Conservation (phyloP, 2,888 invertebrate species). For the Seladonia tumulorum region DNA sequence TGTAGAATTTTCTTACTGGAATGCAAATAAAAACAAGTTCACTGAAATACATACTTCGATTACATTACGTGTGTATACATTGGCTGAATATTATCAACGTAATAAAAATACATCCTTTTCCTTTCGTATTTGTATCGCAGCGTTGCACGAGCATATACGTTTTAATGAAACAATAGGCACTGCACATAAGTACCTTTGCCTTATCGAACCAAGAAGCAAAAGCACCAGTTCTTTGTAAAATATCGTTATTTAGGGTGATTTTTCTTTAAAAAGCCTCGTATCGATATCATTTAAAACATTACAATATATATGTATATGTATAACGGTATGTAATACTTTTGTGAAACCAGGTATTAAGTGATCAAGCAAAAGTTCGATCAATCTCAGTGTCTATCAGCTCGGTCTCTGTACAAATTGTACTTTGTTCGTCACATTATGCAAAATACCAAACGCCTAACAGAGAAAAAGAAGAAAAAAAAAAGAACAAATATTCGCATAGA, state of each 20-base stretch:
- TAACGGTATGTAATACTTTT: conserved; percentile 56
- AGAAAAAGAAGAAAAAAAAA: background rate
- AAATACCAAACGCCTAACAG: conserved; percentile 42
- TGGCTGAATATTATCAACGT: conserved; percentile 62
- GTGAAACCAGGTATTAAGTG: conserved; percentile 67
- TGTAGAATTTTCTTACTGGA: conserved; percentile 66
- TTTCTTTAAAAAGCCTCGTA: conserved; percentile 64
- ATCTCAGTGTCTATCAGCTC: conserved; percentile 30
- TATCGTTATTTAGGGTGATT: conserved; percentile 49
- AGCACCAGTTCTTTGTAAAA: conserved; percentile 74
- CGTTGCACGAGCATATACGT: conserved; percentile 71
- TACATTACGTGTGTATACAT: conserved; percentile 59
- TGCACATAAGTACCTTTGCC: conserved; percentile 75
- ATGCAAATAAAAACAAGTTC: conserved; percentile 70
- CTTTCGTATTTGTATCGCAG: conserved; percentile 65
- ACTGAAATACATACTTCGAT: conserved; percentile 46
- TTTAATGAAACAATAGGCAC: conserved; percentile 75
- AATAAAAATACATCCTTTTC: conserved; percentile 73
- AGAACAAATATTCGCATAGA: conserved; percentile 7
- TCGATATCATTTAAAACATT: conserved; percentile 66
- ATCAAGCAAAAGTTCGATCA: conserved; percentile 46
- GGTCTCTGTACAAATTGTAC: conserved; percentile 51
- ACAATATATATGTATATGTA: conserved; percentile 44
- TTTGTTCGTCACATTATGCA: conserved; percentile 52
- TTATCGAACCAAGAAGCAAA: conserved; percentile 76